Evolutionary conservation across 2,888 invertebrate genomes (phyloP).

Genomic region (Conistra vaccinii): DNA sequence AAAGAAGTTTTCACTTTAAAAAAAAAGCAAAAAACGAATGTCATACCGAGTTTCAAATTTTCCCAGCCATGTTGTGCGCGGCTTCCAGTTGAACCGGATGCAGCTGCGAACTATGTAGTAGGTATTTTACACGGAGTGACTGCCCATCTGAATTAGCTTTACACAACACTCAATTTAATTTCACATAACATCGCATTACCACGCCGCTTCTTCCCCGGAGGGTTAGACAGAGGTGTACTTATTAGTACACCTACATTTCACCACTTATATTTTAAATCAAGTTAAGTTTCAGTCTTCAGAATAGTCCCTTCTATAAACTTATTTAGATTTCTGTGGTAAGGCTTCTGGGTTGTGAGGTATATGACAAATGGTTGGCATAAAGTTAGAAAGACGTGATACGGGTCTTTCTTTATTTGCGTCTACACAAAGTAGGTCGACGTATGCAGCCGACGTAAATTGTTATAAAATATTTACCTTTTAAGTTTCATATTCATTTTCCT

Average conservation of each 20-base stretch:
- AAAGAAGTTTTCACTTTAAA: no score
- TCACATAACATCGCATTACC: background rate
- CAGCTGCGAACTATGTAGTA: no score
- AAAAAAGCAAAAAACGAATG: no score
- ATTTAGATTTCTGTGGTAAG: slow-evolving; percentile 36
- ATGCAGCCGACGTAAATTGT: slow-evolving; percentile 66
- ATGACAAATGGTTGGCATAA: slow-evolving; percentile 78
- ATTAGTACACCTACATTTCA: no score
- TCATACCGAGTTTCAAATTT: background rate
- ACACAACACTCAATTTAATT: background rate
- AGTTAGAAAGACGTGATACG: slow-evolving; percentile 74
- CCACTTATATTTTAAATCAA: no score
- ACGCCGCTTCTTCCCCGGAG: background rate
- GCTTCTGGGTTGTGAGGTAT: slow-evolving; percentile 67
- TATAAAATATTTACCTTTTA: slow-evolving; percentile 55
- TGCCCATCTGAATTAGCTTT: background rate
- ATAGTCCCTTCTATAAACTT: slow-evolving; percentile 10
- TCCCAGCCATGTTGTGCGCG: background rate
- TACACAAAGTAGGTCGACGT: slow-evolving; percentile 67
- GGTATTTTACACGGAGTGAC: background rate
- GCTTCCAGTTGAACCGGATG: background rate
- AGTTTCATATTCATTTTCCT: slow-evolving; percentile 49
- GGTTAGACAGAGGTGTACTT: no score
- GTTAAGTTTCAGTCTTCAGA: background rate
- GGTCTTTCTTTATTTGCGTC: slow-evolving; percentile 75